phyloP scores from a whole-genome alignment of 2,797 vertebrate genomes.

The Clarias fuscus region DNA sequence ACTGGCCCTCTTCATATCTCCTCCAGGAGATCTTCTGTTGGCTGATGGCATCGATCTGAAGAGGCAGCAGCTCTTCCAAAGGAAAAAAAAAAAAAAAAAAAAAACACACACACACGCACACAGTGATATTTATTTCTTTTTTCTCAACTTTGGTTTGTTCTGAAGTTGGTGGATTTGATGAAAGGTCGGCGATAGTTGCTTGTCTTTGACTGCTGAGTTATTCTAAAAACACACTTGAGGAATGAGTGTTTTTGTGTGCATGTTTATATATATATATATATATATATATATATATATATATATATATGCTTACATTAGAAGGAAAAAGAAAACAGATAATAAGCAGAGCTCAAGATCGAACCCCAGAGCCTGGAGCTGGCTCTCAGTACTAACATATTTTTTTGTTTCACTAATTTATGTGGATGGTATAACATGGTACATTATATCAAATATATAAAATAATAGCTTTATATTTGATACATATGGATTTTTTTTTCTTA shows the following conservation, averaged over 20 bases:
- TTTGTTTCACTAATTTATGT: too few species aligned
- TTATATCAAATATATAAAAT: too few species aligned
- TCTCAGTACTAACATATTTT: too few species aligned
- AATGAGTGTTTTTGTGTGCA: constrained; percentile 12
- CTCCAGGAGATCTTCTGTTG: constrained; percentile 45
- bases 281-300: background rate
- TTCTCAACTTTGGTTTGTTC: constrained; percentile 25
- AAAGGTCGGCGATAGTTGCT: constrained; percentile 8
- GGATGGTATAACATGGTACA: too few species aligned
- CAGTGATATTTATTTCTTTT: constrained; percentile 18
- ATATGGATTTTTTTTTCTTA: too few species aligned
- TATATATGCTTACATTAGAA: background rate
- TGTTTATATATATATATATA: background rate
- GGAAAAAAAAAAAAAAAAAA: background rate
- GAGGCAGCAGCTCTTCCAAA: background rate
- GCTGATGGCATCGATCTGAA: constrained; percentile 45
- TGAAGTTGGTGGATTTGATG: constrained; percentile 24
- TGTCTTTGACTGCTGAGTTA: constrained; percentile 18
- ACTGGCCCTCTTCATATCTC: constrained; percentile 40
- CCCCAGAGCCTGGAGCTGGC: too few species aligned
- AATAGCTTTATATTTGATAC: too few species aligned
- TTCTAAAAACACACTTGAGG: constrained; percentile 16
- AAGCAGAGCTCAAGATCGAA: too few species aligned
- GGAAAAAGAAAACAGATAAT: too few species aligned
- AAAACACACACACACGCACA: background rate